Evolutionary conservation across 2,888 invertebrate genomes (phyloP).

Genomic region (Troilus luridus): DNA sequence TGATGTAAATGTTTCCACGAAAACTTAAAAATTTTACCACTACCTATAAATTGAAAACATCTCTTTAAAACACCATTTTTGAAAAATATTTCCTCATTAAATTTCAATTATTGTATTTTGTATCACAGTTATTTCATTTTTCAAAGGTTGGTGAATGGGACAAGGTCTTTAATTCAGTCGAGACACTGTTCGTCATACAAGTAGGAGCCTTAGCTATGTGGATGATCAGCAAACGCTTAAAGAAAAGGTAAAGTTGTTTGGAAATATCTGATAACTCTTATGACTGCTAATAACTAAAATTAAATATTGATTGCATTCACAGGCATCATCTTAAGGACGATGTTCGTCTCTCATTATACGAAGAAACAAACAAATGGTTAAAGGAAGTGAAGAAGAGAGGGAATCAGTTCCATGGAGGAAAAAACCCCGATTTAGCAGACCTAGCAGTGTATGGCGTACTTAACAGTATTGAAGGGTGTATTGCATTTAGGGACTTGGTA

Average conservation of each 20-base stretch:
- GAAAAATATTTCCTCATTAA: neutral
- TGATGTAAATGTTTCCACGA: neutral
- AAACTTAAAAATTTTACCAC: no score
- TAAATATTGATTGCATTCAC: constrained; percentile 66
- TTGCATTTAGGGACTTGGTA: constrained; percentile 87
- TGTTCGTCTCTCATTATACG: constrained; percentile 90
- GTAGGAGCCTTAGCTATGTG: constrained; percentile 96
- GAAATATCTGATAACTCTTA: neutral
- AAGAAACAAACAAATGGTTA: constrained; percentile 88
- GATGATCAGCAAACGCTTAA: constrained; percentile 89
- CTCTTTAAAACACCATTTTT: no score
- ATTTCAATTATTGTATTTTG: neutral
- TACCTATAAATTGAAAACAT: no score
- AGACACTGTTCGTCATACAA: constrained; percentile 89
- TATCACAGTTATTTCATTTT: constrained; percentile 42
- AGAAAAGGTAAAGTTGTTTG: constrained; percentile 76
- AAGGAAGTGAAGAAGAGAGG: constrained; percentile 79
- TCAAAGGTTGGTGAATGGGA: constrained; percentile 89
- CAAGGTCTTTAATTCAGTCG: constrained; percentile 88
- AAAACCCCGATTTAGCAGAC: constrained; percentile 91
- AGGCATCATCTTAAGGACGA: constrained; percentile 89
- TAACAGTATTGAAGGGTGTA: constrained; percentile 93
- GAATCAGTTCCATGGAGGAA: constrained; percentile 87
- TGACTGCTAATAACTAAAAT: neutral
- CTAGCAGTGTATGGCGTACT: constrained; percentile 91